Base-by-base conservation (phyloP, 2,888 invertebrate genomes). In the Ochlodes sylvanus region DNA sequence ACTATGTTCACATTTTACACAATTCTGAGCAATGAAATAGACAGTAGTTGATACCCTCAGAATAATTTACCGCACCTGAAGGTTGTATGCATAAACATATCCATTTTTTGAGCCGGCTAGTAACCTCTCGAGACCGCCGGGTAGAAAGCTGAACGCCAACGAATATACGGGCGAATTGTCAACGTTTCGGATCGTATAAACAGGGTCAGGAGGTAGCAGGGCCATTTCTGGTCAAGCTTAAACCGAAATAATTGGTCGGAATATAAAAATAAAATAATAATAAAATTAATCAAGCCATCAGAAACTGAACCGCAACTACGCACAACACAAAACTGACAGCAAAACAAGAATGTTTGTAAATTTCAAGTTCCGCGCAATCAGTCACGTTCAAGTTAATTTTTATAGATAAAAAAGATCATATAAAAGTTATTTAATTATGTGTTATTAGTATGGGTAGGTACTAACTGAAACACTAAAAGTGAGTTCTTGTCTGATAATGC, bases 41-140 rank as follows among this genome's bases (percentile, higher is more conserved):
- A 72, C 60, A 67, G 72, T 73, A 76, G 77, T 82, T 74, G 75
- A 75, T 76, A 82, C 82, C 75, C 78, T 81, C 80, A 76, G 75
- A 83, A 85, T 80, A 79, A 79, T 72, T 80, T 78, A 81, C 77
- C 90, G 90, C 90, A 97, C 97, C 94, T 96, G 95, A 84, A 97
- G 94, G 91, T 97, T 96, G 96, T 96, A 97, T 82, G 96, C 94
- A 87, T 96, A 95, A 76, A 97, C 94, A 79, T 93, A 95, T 76
- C 97, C 97, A 83, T 94, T 95, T 82, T 95, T 94, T 41, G 96
- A 96, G 70, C 97, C 97, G 77, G 96, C 96, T 81, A 96, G 94
- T 78, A 97, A 91, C 81, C 94, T 93, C 80, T 95, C 94, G 73
- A 94, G 94, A 76, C 94, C 94, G 72, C 94, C 94, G 73, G 90